phyloP scores from a whole-genome alignment of 2,113 vertebrate species.

The Paedocypris sp. region DNA sequence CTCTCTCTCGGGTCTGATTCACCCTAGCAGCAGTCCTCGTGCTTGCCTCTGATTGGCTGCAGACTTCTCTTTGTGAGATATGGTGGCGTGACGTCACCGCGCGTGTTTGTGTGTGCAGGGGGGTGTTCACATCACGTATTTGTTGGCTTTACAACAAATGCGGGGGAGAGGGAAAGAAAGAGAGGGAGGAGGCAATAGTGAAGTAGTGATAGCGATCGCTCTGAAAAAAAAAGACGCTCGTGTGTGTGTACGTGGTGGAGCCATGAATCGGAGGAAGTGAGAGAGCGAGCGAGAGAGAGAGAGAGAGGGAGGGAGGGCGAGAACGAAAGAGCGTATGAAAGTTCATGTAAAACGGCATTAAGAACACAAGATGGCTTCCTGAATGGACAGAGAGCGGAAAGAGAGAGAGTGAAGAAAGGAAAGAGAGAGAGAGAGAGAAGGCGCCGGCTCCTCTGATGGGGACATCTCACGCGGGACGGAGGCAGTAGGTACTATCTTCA shows the following conservation, averaged over 20 bases:
- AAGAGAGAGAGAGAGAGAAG: conserved; percentile 36
- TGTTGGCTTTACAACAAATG: conserved; percentile 37
- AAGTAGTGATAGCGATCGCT: conserved; percentile 51
- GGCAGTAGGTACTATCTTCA: conserved; percentile 68
- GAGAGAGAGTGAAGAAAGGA: conserved; percentile 42
- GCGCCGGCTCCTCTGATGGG: conserved; percentile 56
- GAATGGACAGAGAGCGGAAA: conserved; percentile 54
- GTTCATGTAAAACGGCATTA: conserved; percentile 65
- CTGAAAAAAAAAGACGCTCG: conserved; percentile 44
- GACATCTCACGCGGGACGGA: conserved; percentile 52
- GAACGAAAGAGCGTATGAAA: conserved; percentile 21
- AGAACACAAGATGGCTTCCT: conserved; percentile 75
- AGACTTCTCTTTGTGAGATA: conserved; percentile 57
- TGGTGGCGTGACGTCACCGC: conserved; percentile 58
- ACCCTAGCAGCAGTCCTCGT: conserved; percentile 66
- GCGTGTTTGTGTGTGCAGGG: conserved; percentile 30
- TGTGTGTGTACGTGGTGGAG: conserved; percentile 48
- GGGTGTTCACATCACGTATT: conserved; percentile 50
- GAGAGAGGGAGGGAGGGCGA: conserved; percentile 21
- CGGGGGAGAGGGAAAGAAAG: conserved; percentile 8
- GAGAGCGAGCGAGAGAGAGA: conserved; percentile 33
- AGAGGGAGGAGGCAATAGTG: conserved; percentile 33
- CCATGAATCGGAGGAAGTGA: conserved; percentile 42
- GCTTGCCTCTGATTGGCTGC: conserved; percentile 56
- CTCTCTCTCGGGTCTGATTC: conserved; percentile 47